These are phyloP conservation scores for Leptatherina wallacei DNA, from an alignment of 2,797 vertebrate genomes.

Conservation along the genomic window DNA sequence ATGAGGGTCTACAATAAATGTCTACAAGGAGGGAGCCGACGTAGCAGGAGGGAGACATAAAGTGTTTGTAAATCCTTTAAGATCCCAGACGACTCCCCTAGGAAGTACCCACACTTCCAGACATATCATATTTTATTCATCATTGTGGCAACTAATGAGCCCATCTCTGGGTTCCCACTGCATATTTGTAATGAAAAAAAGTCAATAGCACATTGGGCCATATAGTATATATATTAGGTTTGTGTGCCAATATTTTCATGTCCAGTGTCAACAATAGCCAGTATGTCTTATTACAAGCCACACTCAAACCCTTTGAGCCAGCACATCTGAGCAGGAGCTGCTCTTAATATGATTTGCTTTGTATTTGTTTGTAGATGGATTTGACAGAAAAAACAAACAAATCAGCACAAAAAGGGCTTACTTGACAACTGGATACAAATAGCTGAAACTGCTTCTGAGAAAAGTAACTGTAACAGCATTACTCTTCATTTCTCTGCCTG, in stretches of 20 bases:
- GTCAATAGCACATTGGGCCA: not conserved
- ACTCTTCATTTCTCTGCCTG: constrained; percentile 24
- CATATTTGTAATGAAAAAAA: constrained; percentile 34
- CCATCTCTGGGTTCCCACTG: constrained; percentile 46
- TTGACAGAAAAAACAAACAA: constrained; percentile 14
- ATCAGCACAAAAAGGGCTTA: constrained; percentile 37
- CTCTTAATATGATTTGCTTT: constrained; percentile 28
- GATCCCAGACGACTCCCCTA: constrained; percentile 60
- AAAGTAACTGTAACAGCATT: constrained; percentile 41
- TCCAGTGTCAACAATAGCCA: not conserved
- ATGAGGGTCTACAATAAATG: constrained; percentile 9
- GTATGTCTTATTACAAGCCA: constrained; percentile 16
- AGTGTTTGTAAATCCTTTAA: constrained; percentile 68
- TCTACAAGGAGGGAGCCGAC: constrained; percentile 27
- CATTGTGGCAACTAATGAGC: constrained; percentile 73
- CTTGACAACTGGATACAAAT: constrained; percentile 1
- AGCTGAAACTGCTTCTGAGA: not conserved
- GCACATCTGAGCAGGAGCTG: not conserved
- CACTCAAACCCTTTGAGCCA: not conserved
- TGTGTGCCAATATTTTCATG: constrained; percentile 6
- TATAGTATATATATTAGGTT: not conserved
- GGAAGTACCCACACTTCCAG: constrained; percentile 68
- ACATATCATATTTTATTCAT: constrained; percentile 82
- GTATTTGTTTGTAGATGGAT: constrained; percentile 34
- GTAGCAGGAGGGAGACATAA: constrained; percentile 16